Percentiles rank a stretch among this genome's conserved stretches.
phyloP scores from a whole-genome alignment of 1,140 invertebrate genomes.

The Phortica variegata region DNA sequence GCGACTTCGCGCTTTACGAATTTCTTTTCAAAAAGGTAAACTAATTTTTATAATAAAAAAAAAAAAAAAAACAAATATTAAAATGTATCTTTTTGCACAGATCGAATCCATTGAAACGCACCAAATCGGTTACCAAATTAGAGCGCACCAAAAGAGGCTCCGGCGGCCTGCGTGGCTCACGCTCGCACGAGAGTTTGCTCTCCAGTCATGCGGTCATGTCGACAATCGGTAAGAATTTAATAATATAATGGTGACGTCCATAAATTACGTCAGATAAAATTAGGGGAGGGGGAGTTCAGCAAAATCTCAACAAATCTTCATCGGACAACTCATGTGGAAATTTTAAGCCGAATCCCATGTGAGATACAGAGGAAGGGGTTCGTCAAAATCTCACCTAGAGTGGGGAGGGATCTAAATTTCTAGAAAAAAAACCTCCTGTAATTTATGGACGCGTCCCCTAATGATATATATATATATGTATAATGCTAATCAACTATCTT shows the following conservation, averaged over 20 bases:
- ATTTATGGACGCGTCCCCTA: too few relatives aligned
- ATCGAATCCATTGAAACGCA: constrained; percentile 85
- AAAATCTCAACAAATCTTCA: too few relatives aligned
- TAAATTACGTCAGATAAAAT: too few relatives aligned
- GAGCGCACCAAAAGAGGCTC: constrained; percentile 71
- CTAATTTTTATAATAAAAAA: not conserved
- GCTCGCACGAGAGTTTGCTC: constrained; percentile 87
- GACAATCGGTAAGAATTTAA: constrained; percentile 63
- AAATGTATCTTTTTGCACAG: constrained; percentile 63
- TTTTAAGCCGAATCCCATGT: too few relatives aligned
- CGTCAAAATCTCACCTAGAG: too few relatives aligned
- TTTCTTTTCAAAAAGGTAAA: constrained; percentile 83
- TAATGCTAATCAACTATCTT: not conserved
- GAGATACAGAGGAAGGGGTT: too few relatives aligned
- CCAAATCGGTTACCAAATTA: constrained; percentile 88
- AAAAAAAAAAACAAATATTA: not conserved
- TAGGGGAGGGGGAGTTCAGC: too few relatives aligned
- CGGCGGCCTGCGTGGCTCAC: constrained; percentile 53
- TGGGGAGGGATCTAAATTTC: too few relatives aligned
- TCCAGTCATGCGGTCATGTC: constrained; percentile 81
- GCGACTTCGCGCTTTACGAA: constrained; percentile 71
- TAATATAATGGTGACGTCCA: too few relatives aligned
- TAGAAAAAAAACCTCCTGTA: too few relatives aligned
- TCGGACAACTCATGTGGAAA: too few relatives aligned
- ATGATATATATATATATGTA: not conserved